Base-by-base conservation (phyloP, 2,113 vertebrate species). In the Danio rerio region DNA sequence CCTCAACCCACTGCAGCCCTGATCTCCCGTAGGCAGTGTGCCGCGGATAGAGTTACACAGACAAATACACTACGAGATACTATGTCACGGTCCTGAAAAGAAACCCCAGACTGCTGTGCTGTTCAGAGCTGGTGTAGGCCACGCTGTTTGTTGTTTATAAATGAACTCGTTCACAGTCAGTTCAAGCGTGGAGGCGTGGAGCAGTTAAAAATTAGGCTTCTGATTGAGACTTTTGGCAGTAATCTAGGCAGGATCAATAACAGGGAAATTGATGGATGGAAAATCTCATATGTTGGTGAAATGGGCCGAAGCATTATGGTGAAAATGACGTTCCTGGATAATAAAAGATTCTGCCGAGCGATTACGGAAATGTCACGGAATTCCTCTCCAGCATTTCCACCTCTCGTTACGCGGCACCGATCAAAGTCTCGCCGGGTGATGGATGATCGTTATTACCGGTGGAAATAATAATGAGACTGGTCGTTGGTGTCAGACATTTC, bases 311-410 rank as follows among this genome's bases (percentile, higher is more conserved):
- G 84, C 77, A 85, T 77, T 9, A 45, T 42, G 88, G 86, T 20
- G 82, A 84, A 81, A 84, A 78, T 16, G 84, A 90, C 84, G 87
- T 88, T 87, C 84, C 13, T 62, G 84, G 88, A 86, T 89, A 90
- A 89, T 91, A 89, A 91, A 91, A 92, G 87, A 92, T 89, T 87
- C 87, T 88, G 88, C 84, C 70, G 81, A 88, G 86, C 88, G 89
- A 91, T 92, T 92, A 91, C 86, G 85, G 86, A 91, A 93, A 92
- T 89, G 88, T 86, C 89, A 85, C 69, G 62, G 87, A 89, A 86
- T 87, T 65, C 74, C 90, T 88, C 83, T 75, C 11, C 86, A 87
- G 72, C 88, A 83, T 86, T 81, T 77, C 55, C 56, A 84, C 80
- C 71, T 66, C 73, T 82, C 74, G 76, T 85, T 69, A 68, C 47